Evolutionary conservation across 2,888 invertebrate species (phyloP), one percentile per base, ranked within the genome.

Genomic region (Sylvicola cinctus): DNA sequence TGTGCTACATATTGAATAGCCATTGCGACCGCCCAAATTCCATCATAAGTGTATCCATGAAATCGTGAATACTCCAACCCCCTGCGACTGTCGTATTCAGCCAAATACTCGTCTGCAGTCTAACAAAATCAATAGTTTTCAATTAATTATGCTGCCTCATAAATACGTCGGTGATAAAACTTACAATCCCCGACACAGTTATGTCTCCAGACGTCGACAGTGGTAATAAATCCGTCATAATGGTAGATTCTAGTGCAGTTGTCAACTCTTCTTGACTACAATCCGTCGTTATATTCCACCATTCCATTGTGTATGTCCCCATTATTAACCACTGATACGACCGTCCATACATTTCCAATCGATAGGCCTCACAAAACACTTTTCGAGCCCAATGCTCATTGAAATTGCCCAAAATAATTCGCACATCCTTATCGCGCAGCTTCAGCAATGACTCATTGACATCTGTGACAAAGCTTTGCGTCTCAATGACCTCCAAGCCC

Each of bases 11-110:
- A 77, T 50, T 93, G 84, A 39, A 98, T 81, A 1, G 95, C 95
- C 39, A 90, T 58, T 0, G 96, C 96, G 43, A 96, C 85, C 1
- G 93, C 87, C 95, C 96, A 96, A 43, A 98, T 84, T 4, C 70
- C 96, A 56, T 98, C 96, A 54, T 96, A 98, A 8, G 95, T 93
- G 57, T 96, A 98, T 3, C 93, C 95, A 54, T 95, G 93, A 52
- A 90, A 95, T 43, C 90, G 70, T 25, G 90, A 91, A 60, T 87
- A 91, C 49, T 88, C 85, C 2, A 60, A 52, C 2, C 81, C 79
- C 42, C 87, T 65, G 40, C 79, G 61, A 20, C 76, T 68, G 48
- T 90, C 76, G 54, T 93, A 93, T 52, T 85, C 78, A 27, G 68
- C 63, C 48, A 76, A 69, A 52, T 93, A 93, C 52, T 90, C 84